These are phyloP conservation scores for Chrysochloris asiatica DNA, from an alignment of 2,113 vertebrate genomes.

Conservation along the genomic window DNA sequence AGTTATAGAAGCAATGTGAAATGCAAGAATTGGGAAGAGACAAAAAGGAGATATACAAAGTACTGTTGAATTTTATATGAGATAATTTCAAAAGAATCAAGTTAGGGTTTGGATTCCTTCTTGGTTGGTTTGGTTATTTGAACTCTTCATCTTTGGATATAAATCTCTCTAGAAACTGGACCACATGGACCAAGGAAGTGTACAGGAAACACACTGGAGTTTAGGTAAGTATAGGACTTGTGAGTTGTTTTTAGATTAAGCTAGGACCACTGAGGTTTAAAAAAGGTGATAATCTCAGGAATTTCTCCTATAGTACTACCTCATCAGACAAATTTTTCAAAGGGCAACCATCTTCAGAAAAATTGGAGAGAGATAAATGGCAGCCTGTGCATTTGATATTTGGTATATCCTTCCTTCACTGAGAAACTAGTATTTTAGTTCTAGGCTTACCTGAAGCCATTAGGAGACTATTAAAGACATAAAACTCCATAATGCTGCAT, in stretches of 20 bases:
- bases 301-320: background rate
- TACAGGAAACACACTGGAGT: too few species aligned
- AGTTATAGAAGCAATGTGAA: background rate
- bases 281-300: background rate
- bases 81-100: background rate
- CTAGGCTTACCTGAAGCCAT: slow-evolving; percentile 24
- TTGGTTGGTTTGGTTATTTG: slow-evolving; percentile 3
- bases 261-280: background rate
- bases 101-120: background rate
- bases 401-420: background rate
- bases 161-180: slow-evolving; percentile 31
- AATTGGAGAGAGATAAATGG: background rate
- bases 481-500: background rate
- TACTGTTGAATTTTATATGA: background rate
- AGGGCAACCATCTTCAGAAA: background rate
- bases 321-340: slow-evolving; percentile 13
- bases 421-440: background rate
- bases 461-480: slow-evolving; percentile 17
- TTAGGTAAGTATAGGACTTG: background rate
- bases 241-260: background rate
- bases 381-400: background rate
- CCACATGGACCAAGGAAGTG: background rate
- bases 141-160: background rate
- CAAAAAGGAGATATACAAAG: background rate
- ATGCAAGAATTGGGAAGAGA: background rate